phyloP scores from a whole-genome alignment of 2,113 vertebrate species.

The Ptilorrhoa leucosticta region DNA sequence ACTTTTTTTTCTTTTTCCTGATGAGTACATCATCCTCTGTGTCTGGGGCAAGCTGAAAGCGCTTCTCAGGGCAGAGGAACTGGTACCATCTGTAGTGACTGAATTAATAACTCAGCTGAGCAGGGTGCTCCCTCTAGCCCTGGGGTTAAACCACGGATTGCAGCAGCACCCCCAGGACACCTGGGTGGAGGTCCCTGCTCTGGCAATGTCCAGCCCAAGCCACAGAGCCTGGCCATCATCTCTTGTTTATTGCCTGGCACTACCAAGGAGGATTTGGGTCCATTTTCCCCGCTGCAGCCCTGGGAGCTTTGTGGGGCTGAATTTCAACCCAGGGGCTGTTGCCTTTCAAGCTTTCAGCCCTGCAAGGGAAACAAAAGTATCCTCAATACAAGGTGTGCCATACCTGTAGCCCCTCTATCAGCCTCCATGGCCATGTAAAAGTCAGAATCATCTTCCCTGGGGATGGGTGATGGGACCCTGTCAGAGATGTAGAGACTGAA shows the following conservation, averaged over 20 bases:
- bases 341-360: not conserved
- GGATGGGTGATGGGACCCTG: not conserved
- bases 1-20: not conserved
- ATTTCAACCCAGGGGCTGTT: rapidly evolving
- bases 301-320: not conserved
- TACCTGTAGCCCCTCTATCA: not conserved
- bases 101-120: not conserved
- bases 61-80: rapidly evolving
- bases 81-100: rapidly evolving
- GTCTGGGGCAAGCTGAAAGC: not conserved
- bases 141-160: not conserved
- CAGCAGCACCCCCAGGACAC: not conserved
- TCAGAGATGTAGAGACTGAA: not conserved
- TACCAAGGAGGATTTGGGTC: not conserved
- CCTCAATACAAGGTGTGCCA: not conserved
- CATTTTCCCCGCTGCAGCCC: not conserved
- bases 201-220: not conserved
- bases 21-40: too few species aligned
- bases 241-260: not conserved
- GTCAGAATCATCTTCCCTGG: not conserved
- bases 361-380: not conserved
- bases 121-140: not conserved
- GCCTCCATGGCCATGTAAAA: rapidly evolving
- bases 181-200: not conserved
- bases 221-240: rapidly evolving